phyloP scores from a whole-genome alignment of 2,797 vertebrate genomes.

The Limosa lapponica region DNA sequence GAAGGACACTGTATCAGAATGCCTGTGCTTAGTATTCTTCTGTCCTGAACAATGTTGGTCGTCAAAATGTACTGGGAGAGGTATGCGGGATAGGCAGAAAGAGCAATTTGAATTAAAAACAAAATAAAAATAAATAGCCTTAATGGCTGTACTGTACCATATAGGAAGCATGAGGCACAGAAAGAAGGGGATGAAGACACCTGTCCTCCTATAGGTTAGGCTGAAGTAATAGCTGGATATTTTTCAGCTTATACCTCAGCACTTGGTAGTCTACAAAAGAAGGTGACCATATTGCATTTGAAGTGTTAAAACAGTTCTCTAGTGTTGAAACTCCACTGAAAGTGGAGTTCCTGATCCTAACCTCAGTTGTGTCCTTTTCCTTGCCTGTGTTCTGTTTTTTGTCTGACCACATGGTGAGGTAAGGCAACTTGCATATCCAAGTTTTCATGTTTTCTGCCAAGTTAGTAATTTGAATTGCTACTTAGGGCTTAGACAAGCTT shows the following conservation, averaged over 20 bases:
- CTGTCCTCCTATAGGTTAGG: neutral
- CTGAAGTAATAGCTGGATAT: neutral
- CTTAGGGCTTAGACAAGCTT: neutral
- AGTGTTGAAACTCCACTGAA: neutral
- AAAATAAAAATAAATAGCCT: neutral
- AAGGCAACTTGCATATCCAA: neutral
- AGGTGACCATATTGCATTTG: neutral
- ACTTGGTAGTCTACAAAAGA: rapidly evolving
- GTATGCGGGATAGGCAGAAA: neutral
- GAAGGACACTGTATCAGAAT: neutral
- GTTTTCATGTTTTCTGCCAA: neutral
- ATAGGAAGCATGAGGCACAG: neutral
- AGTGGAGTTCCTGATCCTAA: neutral
- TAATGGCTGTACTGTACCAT: neutral
- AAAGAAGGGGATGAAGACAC: neutral
- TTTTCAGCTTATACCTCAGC: neutral
- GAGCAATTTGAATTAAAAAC: neutral
- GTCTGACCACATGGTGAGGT: neutral
- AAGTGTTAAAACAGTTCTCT: neutral
- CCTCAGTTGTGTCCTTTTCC: neutral
- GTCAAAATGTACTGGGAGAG: neutral
- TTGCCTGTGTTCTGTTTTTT: neutral
- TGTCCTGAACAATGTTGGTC: neutral
- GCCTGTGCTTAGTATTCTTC: neutral
- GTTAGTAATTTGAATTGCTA: neutral